Evolutionary conservation across 1,140 invertebrate species (phyloP).

Genomic region (Pseudobourletiella spinata): DNA sequence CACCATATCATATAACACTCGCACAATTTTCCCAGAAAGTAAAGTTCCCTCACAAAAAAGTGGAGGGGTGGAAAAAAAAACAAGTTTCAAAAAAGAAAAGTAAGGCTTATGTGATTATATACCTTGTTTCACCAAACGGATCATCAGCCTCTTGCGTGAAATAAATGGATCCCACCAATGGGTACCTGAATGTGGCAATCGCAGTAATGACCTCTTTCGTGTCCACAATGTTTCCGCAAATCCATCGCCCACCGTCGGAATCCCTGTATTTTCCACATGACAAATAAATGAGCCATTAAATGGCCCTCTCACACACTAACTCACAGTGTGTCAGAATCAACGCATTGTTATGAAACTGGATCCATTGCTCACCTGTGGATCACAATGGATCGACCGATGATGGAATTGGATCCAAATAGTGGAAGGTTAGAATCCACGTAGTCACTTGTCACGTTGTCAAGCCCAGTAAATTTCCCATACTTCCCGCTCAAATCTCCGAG

Average conservation of each 20-base stretch:
- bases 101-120: no score
- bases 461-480: conserved; percentile 44
- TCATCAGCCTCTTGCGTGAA: conserved; percentile 71
- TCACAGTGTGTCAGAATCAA: no score
- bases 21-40: background rate
- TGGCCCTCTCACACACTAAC: no score
- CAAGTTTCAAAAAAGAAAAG: no score
- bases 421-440: conserved; percentile 76
- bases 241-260: conserved; percentile 41
- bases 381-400: conserved; percentile 71
- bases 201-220: conserved; percentile 40
- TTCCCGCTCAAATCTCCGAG: conserved; percentile 86
- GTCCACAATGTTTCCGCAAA: conserved; percentile 47
- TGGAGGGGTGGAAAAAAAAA: no score
- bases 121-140: conserved; percentile 68
- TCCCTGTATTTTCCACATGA: conserved; percentile 15
- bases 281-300: no score
- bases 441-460: conserved; percentile 36
- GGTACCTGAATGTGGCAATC: conserved; percentile 55
- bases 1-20: background rate
- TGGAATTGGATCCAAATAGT: conserved; percentile 65
- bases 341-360: background rate
- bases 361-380: conserved; percentile 58
- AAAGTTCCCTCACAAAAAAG: no score
- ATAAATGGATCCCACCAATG: conserved; percentile 73